These are phyloP conservation scores for Urocolius indicus DNA, from an alignment of 2,113 vertebrate genomes.

Conservation along the genomic window DNA sequence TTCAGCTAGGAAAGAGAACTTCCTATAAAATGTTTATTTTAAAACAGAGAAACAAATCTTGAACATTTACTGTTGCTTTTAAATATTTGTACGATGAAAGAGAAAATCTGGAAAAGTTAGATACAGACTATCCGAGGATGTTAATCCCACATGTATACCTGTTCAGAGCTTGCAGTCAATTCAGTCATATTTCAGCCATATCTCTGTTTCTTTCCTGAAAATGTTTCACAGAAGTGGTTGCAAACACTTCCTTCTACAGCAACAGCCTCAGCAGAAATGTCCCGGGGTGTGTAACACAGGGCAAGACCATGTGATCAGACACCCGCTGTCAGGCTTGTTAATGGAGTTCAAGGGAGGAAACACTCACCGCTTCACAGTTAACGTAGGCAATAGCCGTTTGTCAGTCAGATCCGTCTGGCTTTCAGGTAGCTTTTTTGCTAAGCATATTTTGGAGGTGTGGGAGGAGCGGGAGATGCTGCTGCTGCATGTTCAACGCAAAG, in stretches of 20 bases:
- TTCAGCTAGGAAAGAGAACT: not conserved
- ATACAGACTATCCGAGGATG: not conserved
- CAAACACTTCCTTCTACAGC: not conserved
- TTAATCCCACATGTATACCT: not conserved
- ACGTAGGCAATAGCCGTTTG: not conserved
- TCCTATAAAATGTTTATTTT: not conserved
- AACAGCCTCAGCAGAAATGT: not conserved
- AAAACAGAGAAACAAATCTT: not conserved
- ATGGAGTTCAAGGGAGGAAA: not conserved
- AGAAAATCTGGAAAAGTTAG: not conserved
- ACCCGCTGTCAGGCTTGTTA: not conserved
- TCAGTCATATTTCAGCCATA: not conserved
- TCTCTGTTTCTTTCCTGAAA: not conserved
- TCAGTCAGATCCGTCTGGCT: not conserved
- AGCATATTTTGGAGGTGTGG: not conserved
- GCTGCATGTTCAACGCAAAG: conserved; percentile 55
- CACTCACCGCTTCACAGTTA: not conserved
- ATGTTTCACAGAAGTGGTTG: not conserved
- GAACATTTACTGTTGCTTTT: not conserved
- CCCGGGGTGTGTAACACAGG: not conserved
- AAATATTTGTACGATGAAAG: not conserved
- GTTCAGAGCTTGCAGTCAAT: not conserved
- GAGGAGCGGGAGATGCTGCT: conserved; percentile 48
- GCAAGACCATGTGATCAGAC: not conserved
- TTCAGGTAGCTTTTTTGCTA: not conserved